Evolutionary conservation across 1,140 invertebrate genomes (phyloP).

Genomic region (Pseudobourletiella spinata): DNA sequence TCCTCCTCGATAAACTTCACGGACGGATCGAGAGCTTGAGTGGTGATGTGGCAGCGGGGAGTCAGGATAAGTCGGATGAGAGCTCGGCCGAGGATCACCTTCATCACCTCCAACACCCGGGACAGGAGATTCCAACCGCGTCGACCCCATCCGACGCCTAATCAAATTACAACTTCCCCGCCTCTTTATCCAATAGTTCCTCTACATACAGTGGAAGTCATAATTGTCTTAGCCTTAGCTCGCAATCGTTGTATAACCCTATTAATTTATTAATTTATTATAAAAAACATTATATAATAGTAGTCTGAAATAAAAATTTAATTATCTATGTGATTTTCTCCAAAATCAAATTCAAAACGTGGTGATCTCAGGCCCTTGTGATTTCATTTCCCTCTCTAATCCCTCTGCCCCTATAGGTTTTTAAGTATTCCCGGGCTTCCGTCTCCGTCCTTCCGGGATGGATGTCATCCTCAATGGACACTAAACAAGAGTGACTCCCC

Average conservation of each 20-base stretch:
- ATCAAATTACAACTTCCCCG: neutral
- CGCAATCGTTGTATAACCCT: neutral
- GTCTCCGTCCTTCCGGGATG: too few species aligned
- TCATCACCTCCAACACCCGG: neutral
- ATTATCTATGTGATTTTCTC: too few species aligned
- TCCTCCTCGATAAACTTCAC: conserved; percentile 7
- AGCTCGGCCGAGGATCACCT: neutral
- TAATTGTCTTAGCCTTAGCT: neutral
- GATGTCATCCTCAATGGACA: too few species aligned
- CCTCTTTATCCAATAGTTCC: neutral
- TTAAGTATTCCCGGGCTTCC: too few species aligned
- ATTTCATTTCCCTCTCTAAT: too few species aligned
- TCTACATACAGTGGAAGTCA: neutral
- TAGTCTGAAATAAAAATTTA: too few species aligned
- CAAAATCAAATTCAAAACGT: too few species aligned
- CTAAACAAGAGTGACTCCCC: too few species aligned
- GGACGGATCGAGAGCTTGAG: neutral
- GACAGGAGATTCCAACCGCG: neutral
- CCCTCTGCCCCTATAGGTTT: too few species aligned
- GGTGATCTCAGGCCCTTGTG: too few species aligned
- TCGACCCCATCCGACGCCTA: neutral
- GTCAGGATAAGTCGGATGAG: neutral
- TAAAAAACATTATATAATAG: too few species aligned
- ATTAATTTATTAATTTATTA: neutral
- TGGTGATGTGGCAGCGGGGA: neutral